Evolutionary conservation across 2,797 vertebrate species (phyloP).

Genomic region (Liasis olivaceus): DNA sequence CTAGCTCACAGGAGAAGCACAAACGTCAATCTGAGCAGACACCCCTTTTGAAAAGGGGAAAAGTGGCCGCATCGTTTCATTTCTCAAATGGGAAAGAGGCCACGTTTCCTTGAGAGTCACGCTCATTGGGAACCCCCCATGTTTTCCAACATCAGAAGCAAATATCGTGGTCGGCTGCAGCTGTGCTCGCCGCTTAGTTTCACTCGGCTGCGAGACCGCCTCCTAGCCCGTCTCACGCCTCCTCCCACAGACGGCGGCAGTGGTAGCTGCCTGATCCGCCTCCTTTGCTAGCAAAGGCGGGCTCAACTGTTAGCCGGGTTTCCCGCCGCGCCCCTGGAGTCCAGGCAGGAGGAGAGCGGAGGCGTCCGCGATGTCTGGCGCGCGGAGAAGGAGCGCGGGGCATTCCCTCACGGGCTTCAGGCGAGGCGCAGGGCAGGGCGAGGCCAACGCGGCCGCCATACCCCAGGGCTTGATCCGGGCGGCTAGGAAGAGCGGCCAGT

Average conservation of each 20-base stretch:
- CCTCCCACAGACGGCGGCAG: constrained; percentile 36
- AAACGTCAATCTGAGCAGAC: not conserved
- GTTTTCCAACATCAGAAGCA: not conserved
- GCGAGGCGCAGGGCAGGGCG: constrained; percentile 51
- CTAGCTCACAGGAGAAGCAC: too few relatives aligned
- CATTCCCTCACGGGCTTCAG: constrained; percentile 78
- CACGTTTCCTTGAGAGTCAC: not conserved
- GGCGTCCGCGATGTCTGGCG: constrained; percentile 21
- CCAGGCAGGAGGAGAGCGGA: not conserved
- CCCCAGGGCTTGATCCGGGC: constrained; percentile 83
- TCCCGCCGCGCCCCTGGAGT: not conserved
- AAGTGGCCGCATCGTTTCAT: not conserved
- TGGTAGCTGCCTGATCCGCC: not conserved
- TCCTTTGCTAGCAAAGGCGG: not conserved
- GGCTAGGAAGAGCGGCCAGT: constrained; percentile 87
- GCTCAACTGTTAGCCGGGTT: accelerated
- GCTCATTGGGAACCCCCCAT: not conserved
- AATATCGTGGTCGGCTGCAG: not conserved
- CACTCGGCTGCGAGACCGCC: not conserved
- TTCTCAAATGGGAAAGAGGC: not conserved
- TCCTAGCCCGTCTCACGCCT: not conserved
- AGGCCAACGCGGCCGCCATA: constrained; percentile 57
- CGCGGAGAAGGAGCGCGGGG: not conserved
- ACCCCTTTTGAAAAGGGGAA: not conserved
- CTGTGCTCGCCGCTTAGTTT: not conserved